phyloP scores from a whole-genome alignment of 2,888 invertebrate genomes.

The Lasioglossum zephyrum region DNA sequence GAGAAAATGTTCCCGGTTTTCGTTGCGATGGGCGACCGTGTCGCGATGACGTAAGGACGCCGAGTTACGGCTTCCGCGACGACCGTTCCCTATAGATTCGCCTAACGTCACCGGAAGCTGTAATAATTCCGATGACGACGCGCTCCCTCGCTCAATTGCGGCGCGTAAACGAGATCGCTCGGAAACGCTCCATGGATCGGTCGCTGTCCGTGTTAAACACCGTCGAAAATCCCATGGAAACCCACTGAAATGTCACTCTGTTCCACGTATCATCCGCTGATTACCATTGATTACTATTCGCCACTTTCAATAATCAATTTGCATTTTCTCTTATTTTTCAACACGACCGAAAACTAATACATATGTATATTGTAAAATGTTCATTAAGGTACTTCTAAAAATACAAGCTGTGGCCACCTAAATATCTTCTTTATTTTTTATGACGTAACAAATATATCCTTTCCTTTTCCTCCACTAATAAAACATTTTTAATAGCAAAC shows the following conservation, averaged over 20 bases:
- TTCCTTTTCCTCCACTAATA: no score
- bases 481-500: no score
- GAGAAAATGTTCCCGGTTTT: not conserved
- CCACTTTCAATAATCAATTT: not conserved
- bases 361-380: no score
- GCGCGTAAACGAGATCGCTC: conserved; percentile 63
- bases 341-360: no score
- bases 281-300: not conserved
- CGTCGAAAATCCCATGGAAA: not conserved
- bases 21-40: conserved; percentile 38
- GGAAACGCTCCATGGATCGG: conserved; percentile 20
- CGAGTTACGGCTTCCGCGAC: conserved; percentile 73
- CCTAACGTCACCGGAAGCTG: conserved; percentile 79
- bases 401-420: no score
- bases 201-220: not conserved
- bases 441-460: no score
- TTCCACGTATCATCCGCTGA: not conserved
- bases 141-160: conserved; percentile 69
- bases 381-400: no score
- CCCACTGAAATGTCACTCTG: not conserved
- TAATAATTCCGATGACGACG: conserved; percentile 76
- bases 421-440: no score
- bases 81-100: conserved; percentile 75
- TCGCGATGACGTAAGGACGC: conserved; percentile 72
- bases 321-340: no score